Percentiles rank a stretch among this genome's conserved stretches.
phyloP scores from a whole-genome alignment of 2,113 vertebrate genomes.

The Lamprologus speciosus region DNA sequence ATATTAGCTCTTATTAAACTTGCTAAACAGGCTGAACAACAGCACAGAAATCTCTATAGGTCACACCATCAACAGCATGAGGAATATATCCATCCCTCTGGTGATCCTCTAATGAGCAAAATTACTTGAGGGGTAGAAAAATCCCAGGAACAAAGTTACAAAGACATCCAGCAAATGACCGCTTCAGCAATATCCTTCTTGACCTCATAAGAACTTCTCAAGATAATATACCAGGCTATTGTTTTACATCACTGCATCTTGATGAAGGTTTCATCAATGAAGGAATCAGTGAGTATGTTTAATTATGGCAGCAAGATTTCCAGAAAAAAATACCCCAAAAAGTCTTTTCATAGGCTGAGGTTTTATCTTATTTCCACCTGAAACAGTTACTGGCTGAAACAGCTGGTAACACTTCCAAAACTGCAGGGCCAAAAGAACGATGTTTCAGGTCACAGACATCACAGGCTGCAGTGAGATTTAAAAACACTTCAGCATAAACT shows the following conservation, averaged over 20 bases:
- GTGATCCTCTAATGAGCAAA: background rate
- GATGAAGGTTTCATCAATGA: background rate
- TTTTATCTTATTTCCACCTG: background rate
- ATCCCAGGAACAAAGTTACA: background rate
- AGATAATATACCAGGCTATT: background rate
- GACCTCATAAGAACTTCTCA: background rate
- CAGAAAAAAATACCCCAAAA: background rate
- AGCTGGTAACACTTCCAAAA: background rate
- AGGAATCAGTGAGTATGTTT: background rate
- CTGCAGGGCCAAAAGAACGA: background rate
- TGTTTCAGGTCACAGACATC: background rate
- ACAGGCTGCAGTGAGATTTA: background rate
- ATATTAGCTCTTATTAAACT: slow-evolving; percentile 31
- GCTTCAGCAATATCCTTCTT: background rate
- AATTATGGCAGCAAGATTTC: background rate
- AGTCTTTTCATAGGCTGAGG: background rate
- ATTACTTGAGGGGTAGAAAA: background rate
- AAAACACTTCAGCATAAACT: background rate
- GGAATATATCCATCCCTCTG: background rate
- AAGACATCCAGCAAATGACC: background rate
- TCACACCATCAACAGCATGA: background rate
- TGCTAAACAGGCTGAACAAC: slow-evolving; percentile 3
- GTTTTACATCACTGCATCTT: background rate
- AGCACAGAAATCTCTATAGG: background rate
- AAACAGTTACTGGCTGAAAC: background rate